Evolutionary conservation across 2,113 vertebrate species (phyloP).

Genomic region (Sorex araneus): DNA sequence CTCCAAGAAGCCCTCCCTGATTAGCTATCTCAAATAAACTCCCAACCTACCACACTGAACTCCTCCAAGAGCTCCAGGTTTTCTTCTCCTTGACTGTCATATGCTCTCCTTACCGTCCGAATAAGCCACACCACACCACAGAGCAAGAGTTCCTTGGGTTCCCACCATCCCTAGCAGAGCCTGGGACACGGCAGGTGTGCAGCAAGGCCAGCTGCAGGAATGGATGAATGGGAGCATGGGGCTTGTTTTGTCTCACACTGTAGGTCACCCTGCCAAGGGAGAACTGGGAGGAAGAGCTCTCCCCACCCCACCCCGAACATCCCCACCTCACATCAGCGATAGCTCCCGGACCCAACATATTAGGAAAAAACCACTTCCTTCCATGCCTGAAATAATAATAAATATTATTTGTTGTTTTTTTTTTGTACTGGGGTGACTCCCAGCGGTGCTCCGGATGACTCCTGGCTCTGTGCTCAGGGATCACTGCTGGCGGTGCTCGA

Average conservation of each 20-base stretch:
- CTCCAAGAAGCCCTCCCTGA: slow-evolving; percentile 14
- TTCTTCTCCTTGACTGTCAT: not conserved
- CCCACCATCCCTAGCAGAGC: not conserved
- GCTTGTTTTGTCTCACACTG: too few relatives aligned
- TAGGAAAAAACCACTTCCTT: not conserved
- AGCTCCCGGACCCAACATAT: not conserved
- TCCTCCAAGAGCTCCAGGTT: not conserved
- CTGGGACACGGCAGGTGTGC: not conserved
- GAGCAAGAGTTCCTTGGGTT: not conserved
- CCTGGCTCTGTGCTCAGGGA: too few relatives aligned
- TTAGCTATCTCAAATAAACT: not conserved
- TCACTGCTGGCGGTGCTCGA: too few relatives aligned
- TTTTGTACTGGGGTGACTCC: too few relatives aligned
- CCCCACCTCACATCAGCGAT: not conserved
- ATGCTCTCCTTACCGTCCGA: not conserved
- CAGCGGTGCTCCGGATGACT: too few relatives aligned
- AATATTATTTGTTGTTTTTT: too few relatives aligned
- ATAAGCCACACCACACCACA: too few relatives aligned
- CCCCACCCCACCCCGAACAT: not conserved
- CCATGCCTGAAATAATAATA: too few relatives aligned
- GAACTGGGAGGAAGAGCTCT: not conserved
- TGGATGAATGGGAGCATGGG: too few relatives aligned
- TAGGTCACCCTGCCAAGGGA: not conserved
- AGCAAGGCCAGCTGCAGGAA: not conserved
- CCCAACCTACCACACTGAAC: not conserved